Evolutionary conservation across 2,797 vertebrate genomes (phyloP), one percentile per base, ranked within the genome.

Genomic region (Phalloptychus januarius): DNA sequence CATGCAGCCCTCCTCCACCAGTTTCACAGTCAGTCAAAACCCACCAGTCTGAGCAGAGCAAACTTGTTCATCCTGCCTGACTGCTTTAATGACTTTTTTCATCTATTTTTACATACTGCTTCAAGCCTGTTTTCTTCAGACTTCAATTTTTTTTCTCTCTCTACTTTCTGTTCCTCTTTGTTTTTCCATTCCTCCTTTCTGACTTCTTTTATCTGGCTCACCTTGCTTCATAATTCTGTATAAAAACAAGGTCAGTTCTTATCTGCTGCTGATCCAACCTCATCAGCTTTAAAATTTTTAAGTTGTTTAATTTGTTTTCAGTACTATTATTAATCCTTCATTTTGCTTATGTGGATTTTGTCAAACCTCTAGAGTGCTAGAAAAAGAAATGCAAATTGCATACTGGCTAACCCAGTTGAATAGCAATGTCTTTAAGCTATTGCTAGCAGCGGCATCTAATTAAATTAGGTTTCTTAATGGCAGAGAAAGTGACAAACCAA

Each of bases 101-200:
- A 11, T 76, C 13, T 52, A 20, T 76, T 81, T 88, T 78, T 71
- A 72, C 71, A 38, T 36, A 1, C 2, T 58, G 15, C 48, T 16
- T 13, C 25, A 77, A 54, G 67, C 75, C 38, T 44, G 25, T 46
- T 40, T 38, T 42, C 28, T 40, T 33, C 42, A 48, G 77, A 18
- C 44, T 74, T 79, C 77, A 10, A 44, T 54, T 81, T 74, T 10
- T 67, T 67, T 69, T n/a, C 1, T 13, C 25, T 28, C 23, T 25
- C 2, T 0, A 25, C 69, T 71, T 72, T 61, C 54, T 72, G 13
- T 3, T 76, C 80, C 31, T 56, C 25, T 80, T 61, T 28, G n/a
- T 61, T 40, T 44, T 61, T 10, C 75, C 36, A 42, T 7, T 0
- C 0, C 33, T 71, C 73, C 18, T 6, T 45, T 63, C 72, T 61